Percentiles rank a stretch among this genome's conserved stretches.
Conservation (phyloP, 2,888 invertebrate species). For the Anaspis maculata region DNA sequence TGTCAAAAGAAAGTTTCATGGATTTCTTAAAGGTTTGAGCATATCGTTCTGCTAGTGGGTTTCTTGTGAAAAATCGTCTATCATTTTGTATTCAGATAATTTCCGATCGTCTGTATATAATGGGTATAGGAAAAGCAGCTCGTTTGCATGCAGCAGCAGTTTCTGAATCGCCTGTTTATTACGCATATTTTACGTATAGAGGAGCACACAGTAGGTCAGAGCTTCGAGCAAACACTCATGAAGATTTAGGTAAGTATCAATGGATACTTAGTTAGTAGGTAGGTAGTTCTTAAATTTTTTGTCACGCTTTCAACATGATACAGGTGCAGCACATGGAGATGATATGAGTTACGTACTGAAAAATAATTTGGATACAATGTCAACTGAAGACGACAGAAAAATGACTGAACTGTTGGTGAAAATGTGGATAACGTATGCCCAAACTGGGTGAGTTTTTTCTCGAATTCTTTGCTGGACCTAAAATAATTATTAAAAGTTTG, state of each 20-base stretch:
- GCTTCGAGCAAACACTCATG: neutral
- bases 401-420: constrained; percentile 1
- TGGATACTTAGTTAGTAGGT: neutral
- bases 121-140: constrained; percentile 3
- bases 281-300: neutral
- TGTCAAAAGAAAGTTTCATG: constrained; percentile 2
- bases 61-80: too few relatives aligned
- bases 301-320: neutral
- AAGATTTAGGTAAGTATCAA: neutral
- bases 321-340: neutral
- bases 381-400: neutral
- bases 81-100: neutral
- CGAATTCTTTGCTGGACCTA: too few relatives aligned
- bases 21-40: too few relatives aligned
- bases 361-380: neutral
- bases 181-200: constrained; percentile 4
- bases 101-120: constrained; percentile 2
- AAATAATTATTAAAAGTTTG: too few relatives aligned
- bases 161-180: constrained; percentile 3
- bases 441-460: constrained; percentile 3
- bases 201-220: constrained; percentile 1
- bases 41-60: too few relatives aligned
- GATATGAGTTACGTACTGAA: constrained; percentile 1
- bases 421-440: neutral
- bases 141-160: constrained; percentile 2